A percentile compares a stretch with the other conserved stretches of the same genome.
phyloP scores from a whole-genome alignment of 2,797 vertebrate genomes.

The Phrynocephalus forsythii region DNA sequence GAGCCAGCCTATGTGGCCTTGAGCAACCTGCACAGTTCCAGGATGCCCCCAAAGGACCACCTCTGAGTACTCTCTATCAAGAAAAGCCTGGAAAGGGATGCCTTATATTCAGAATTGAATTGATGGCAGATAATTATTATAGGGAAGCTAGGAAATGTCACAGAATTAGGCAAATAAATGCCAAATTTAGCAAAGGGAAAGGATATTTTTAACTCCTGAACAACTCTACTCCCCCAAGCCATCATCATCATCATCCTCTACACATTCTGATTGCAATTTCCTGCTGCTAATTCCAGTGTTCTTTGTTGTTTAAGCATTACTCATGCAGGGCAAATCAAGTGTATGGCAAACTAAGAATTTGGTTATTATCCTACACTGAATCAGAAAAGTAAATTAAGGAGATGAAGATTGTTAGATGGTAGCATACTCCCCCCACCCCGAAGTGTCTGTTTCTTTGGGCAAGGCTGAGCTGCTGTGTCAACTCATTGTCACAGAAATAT shows the following conservation, averaged over 20 bases:
- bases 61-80: too few relatives aligned
- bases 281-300: constrained; percentile 18
- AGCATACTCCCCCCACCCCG: background rate
- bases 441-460: constrained; percentile 3
- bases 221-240: background rate
- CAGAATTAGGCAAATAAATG: constrained; percentile 8
- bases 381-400: background rate
- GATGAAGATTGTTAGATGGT: background rate
- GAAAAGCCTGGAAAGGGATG: too few relatives aligned
- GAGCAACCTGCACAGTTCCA: too few relatives aligned
- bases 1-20: too few relatives aligned
- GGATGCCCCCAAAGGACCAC: too few relatives aligned
- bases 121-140: background rate
- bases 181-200: constrained; percentile 18
- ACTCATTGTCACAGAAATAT: background rate
- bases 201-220: background rate
- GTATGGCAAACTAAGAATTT: constrained; percentile 38
- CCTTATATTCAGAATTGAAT: too few relatives aligned
- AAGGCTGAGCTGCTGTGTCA: background rate
- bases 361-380: constrained; percentile 30
- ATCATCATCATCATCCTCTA: background rate
- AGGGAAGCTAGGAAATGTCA: constrained; percentile 14
- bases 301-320: constrained; percentile 38
- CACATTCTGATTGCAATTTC: constrained; percentile 12
- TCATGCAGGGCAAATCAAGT: constrained; percentile 41